These are phyloP conservation scores for Andrena fulva DNA, from an alignment of 2,888 invertebrate genomes.

Conservation along the genomic window DNA sequence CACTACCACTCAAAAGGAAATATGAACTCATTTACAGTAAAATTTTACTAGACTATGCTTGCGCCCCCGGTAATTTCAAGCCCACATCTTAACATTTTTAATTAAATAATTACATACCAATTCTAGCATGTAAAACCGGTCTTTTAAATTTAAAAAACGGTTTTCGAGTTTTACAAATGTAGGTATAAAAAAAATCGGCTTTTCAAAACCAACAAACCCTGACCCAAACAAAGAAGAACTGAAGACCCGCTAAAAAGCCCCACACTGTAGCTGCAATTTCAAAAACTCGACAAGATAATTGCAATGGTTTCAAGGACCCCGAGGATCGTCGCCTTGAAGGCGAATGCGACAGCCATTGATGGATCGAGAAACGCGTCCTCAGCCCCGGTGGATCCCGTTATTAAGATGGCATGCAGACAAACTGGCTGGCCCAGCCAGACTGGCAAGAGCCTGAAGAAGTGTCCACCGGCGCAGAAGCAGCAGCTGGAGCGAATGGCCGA, in stretches of 20 bases:
- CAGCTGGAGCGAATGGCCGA: constrained; percentile 63
- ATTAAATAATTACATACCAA: no score
- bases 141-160: not conserved
- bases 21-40: no score
- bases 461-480: constrained; percentile 52
- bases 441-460: constrained; percentile 28
- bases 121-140: not conserved
- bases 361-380: constrained; percentile 70
- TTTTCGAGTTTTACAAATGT: no score
- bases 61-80: no score
- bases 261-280: not conserved
- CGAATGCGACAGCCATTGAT: constrained; percentile 53
- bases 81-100: no score
- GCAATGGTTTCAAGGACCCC: constrained; percentile 2
- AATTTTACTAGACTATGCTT: no score
- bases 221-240: no score
- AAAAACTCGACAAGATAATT: constrained; percentile 16
- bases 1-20: no score
- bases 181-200: no score
- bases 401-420: constrained; percentile 73
- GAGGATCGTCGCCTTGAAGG: constrained; percentile 13
- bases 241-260: not conserved
- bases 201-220: no score
- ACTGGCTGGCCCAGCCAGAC: constrained; percentile 62
- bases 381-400: constrained; percentile 74